A percentile compares a stretch with the other conserved stretches of the same genome.
phyloP scores from a whole-genome alignment of 2,113 vertebrate species.

The Tamias sibiricus region DNA sequence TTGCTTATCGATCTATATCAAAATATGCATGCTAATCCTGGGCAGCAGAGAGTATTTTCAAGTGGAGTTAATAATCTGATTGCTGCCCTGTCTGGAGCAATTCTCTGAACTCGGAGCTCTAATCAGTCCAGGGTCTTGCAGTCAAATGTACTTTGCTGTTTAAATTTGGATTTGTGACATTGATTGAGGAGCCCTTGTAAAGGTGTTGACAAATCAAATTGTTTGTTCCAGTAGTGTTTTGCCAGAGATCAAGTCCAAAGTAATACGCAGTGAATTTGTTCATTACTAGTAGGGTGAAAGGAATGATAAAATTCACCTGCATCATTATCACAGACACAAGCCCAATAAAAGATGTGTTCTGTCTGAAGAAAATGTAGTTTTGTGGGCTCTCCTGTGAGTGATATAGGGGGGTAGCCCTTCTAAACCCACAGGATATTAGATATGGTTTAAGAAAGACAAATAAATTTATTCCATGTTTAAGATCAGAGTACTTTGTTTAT shows the following conservation, averaged over 20 bases:
- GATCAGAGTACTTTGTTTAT: slow-evolving; percentile 10
- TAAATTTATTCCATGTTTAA: slow-evolving; percentile 26
- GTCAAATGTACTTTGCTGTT: slow-evolving; percentile 99
- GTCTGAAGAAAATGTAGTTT: slow-evolving; percentile 83
- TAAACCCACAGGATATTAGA: slow-evolving; percentile 65
- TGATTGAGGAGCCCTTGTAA: slow-evolving; percentile 99
- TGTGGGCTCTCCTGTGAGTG: slow-evolving; percentile 66
- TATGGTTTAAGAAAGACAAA: slow-evolving; percentile 71
- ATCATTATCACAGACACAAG: slow-evolving; percentile 88
- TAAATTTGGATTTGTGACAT: slow-evolving; percentile 99
- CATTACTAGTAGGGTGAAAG: slow-evolving; percentile 94
- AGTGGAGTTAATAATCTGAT: slow-evolving; percentile 99
- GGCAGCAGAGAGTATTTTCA: slow-evolving; percentile 97
- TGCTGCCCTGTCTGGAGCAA: slow-evolving; percentile 99
- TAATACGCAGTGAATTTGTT: slow-evolving; percentile 99
- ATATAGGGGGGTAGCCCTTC: slow-evolving; percentile 55
- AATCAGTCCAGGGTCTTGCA: slow-evolving; percentile 99
- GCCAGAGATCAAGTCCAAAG: slow-evolving; percentile 99
- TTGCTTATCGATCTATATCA: slow-evolving; percentile 99
- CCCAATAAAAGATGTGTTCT: slow-evolving; percentile 86
- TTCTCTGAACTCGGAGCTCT: slow-evolving; percentile 98
- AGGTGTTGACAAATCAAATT: slow-evolving; percentile 99
- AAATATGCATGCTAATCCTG: slow-evolving; percentile 99
- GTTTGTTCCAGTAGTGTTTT: slow-evolving; percentile 99
- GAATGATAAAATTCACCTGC: slow-evolving; percentile 93